A percentile compares a stretch with the other conserved stretches of the same genome.
phyloP scores from a whole-genome alignment of 2,797 vertebrate genomes.

The Tragelaphus eurycerus region DNA sequence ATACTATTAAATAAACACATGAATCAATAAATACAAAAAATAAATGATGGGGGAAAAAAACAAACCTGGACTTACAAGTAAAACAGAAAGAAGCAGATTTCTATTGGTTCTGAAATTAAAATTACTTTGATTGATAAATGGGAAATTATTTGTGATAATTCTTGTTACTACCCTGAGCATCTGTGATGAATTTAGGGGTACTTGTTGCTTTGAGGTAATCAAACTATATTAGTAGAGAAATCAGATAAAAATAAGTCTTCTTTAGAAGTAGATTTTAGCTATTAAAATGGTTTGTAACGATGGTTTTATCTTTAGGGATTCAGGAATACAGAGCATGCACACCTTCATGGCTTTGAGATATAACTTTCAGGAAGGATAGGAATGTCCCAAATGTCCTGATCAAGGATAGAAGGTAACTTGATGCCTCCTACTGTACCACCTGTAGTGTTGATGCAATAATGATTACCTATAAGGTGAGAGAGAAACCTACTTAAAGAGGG shows the following conservation, averaged over 20 bases:
- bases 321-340: not conserved
- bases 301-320: not conserved
- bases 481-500: not conserved
- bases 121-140: conserved; percentile 13
- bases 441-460: not conserved
- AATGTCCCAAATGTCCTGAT: not conserved
- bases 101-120: not conserved
- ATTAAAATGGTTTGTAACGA: conserved; percentile 19
- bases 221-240: not conserved
- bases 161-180: not conserved
- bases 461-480: not conserved
- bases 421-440: accelerated
- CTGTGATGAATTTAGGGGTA: conserved; percentile 22
- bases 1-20: not conserved
- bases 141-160: conserved; percentile 24
- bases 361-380: not conserved
- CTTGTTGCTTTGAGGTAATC: not conserved
- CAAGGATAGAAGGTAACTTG: not conserved
- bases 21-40: not conserved
- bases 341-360: not conserved
- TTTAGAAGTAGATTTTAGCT: not conserved
- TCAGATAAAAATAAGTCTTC: not conserved
- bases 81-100: not conserved
- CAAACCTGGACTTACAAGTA: not conserved
- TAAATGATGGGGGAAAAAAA: not conserved